These are phyloP conservation scores for Styela clava DNA, from an alignment of 23 tunicate species.

Conservation along the genomic window DNA sequence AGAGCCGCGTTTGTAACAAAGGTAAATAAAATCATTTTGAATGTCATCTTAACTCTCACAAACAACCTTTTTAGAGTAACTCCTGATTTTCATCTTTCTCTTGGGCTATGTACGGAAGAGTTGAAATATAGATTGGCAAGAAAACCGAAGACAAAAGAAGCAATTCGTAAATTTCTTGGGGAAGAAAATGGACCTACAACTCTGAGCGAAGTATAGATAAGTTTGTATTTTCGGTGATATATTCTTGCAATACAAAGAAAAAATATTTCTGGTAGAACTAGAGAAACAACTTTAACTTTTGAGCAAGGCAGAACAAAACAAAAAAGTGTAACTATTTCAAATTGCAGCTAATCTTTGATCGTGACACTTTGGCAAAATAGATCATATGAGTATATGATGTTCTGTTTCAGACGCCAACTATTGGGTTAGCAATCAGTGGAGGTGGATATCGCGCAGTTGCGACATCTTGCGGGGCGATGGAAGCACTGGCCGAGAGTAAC, in stretches of 20 bases:
- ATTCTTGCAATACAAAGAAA: too few relatives aligned
- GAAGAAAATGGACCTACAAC: background rate
- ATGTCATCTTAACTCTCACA: too few relatives aligned
- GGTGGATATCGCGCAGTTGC: conserved; percentile 43
- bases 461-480: conserved; percentile 33
- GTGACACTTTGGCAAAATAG: too few relatives aligned
- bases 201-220: background rate
- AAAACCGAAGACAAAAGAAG: conserved; percentile 6
- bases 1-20: too few relatives aligned
- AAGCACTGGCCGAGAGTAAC: conserved; percentile 32
- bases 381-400: too few relatives aligned
- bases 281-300: too few relatives aligned
- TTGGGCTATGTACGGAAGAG: background rate
- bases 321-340: too few relatives aligned
- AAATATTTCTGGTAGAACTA: too few relatives aligned
- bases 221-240: too few relatives aligned
- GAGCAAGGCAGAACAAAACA: too few relatives aligned
- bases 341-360: too few relatives aligned
- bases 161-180: background rate
- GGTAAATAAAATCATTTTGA: too few relatives aligned
- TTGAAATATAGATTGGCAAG: background rate
- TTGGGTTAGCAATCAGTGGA: conserved; percentile 32
- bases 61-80: conserved; percentile 7
- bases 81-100: conserved; percentile 3
- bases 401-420: conserved; percentile 38